phyloP scores from a whole-genome alignment of 2,797 vertebrate genomes.

The Brachyrhaphis roseni region DNA sequence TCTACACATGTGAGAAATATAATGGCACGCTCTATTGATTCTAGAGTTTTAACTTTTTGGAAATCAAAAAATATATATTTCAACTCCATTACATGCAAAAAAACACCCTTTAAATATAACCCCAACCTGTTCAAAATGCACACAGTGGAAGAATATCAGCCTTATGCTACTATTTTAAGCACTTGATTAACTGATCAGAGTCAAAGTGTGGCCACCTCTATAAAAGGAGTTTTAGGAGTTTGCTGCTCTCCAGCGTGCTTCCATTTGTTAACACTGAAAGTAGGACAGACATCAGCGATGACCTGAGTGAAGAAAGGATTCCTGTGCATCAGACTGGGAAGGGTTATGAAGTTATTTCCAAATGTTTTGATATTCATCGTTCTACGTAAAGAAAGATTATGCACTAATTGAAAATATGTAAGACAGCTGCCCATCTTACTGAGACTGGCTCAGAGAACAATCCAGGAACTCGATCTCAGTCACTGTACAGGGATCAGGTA shows the following conservation, averaged over 20 bases:
- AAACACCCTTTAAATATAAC: not conserved
- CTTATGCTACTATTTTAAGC: not conserved
- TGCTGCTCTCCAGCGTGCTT: not conserved
- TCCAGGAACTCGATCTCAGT: not conserved
- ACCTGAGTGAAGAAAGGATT: not conserved
- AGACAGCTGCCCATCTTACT: not conserved
- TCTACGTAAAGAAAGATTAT: not conserved
- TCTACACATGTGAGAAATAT: not conserved
- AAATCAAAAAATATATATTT: not conserved
- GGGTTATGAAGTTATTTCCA: not conserved
- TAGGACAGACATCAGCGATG: conserved; percentile 1
- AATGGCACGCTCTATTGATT: not conserved
- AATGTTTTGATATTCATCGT: not conserved
- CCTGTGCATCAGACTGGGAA: not conserved
- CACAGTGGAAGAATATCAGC: not conserved
- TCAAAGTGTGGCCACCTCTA: not conserved
- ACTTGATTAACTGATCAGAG: not conserved
- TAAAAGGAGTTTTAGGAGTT: not conserved
- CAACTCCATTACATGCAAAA: not conserved
- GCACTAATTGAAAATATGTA: not conserved
- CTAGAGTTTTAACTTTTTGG: not conserved
- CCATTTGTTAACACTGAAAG: not conserved
- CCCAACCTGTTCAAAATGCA: not conserved
- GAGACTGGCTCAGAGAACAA: not conserved
- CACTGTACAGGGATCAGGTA: not conserved